Percentiles rank a stretch among this genome's conserved stretches.
These are phyloP conservation scores for Scomber scombrus DNA, from an alignment of 2,113 vertebrate species.

Conservation along the genomic window DNA sequence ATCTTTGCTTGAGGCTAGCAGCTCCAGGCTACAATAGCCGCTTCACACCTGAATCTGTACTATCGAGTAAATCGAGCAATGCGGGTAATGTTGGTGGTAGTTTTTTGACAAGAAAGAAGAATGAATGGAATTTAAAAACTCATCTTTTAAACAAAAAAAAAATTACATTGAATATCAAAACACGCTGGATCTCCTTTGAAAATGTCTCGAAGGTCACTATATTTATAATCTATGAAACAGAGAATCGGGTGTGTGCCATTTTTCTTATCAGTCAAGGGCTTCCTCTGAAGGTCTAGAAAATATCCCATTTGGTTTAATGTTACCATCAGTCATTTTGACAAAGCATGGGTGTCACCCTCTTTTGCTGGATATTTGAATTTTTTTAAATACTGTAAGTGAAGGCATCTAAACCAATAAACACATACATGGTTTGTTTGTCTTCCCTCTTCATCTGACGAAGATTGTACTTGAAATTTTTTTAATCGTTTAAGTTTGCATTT, in stretches of 20 bases:
- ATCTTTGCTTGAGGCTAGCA: no score
- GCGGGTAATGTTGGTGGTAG: no score
- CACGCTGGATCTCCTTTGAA: background rate
- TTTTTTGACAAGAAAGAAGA: no score
- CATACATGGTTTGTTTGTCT: background rate
- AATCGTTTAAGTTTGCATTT: slow-evolving; percentile 18
- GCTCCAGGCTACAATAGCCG: no score
- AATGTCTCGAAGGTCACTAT: background rate
- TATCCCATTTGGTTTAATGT: background rate
- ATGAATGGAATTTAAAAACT: no score
- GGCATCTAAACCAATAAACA: background rate
- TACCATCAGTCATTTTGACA: slow-evolving; percentile 26
- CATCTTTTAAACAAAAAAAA: background rate
- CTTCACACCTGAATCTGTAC: no score
- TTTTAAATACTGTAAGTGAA: background rate
- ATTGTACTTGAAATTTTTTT: slow-evolving; percentile 22
- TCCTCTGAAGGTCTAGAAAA: slow-evolving; percentile 9
- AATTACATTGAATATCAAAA: background rate
- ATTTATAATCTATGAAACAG: slow-evolving; percentile 12
- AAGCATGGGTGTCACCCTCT: background rate
- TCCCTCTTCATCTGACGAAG: slow-evolving; percentile 5
- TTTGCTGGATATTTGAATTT: background rate
- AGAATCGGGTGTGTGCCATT: background rate
- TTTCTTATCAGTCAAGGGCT: slow-evolving; percentile 17
- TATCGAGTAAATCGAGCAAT: no score